Evolutionary conservation across 1,140 invertebrate genomes (phyloP).

Genomic region (Ceratosolen fusciceps): DNA sequence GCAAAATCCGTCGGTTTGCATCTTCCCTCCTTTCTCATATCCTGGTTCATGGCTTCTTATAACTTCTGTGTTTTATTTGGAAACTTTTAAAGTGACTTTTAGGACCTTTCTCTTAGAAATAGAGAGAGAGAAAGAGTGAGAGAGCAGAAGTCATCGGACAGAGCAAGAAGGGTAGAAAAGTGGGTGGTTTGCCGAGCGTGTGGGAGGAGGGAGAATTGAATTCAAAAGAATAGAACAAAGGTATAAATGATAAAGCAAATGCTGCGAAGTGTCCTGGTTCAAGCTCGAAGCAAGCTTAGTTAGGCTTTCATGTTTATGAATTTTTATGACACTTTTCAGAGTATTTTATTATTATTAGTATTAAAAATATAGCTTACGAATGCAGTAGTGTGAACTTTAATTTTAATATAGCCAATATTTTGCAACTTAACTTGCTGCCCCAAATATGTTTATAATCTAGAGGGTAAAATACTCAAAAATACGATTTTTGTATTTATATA

Average conservation of each 20-base stretch:
- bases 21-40: no score
- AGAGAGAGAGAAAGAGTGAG: neutral
- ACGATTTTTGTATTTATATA: no score
- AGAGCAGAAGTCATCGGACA: no score
- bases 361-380: neutral
- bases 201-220: constrained; percentile 1
- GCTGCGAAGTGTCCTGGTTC: neutral
- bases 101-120: neutral
- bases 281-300: no score
- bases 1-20: neutral
- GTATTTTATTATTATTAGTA: constrained; percentile 8
- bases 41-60: neutral
- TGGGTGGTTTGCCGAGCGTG: no score
- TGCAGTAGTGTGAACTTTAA: constrained; percentile 29
- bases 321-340: constrained; percentile 2
- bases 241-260: constrained; percentile 17
- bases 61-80: constrained; percentile 31
- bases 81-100: constrained; percentile 33
- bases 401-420: no score
- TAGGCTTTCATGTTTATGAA: constrained; percentile 16
- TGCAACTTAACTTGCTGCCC: no score
- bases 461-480: no score
- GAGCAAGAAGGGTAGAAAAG: no score
- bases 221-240: constrained; percentile 25
- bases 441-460: no score